Evolutionary conservation across 2,797 vertebrate species (phyloP), one percentile per base, ranked within the genome.

Genomic region (Liparis tanakae): DNA sequence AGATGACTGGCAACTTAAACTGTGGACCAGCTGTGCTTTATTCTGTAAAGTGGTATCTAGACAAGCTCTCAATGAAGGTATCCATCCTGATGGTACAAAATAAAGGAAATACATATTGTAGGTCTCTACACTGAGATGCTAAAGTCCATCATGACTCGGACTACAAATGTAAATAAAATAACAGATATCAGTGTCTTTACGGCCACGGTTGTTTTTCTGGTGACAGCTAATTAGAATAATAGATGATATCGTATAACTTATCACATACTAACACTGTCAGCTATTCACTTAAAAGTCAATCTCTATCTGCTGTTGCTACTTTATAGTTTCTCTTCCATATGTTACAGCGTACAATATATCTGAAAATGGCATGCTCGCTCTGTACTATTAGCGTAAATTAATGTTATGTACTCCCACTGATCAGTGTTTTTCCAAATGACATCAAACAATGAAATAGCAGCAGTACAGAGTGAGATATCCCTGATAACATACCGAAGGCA

Each of bases 181-280:
- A n/a, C n/a, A n/a, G n/a, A n/a, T n/a, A n/a, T n/a, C n/a, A n/a
- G n/a, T n/a, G n/a, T n/a, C n/a, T n/a, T n/a, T n/a, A n/a, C n/a
- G n/a, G n/a, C n/a, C n/a, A n/a, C n/a, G n/a, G n/a, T n/a, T n/a
- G n/a, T n/a, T n/a, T n/a, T n/a, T 59, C 54, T 75, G 48, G 71
- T 76, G 82, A 77, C 20, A 44, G 55, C 22, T 39, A 57, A 41
- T 61, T 55, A 67, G 33, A 59, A 76, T 58, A 71, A 54, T 48
- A 58, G 63, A 76, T 74, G 5, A 69, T 57, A 79, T 41, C n/a
- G n/a, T n/a, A 22, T 33, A 68, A 81, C 44, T 62, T 71, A 74
- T 53, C 74, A 71, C 57, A 48, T 3, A 36, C 39, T 68, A 74
- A 65, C 44, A 60, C 44, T 74, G 74, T 75, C 75, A 70, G 60